Percentiles rank a stretch among this genome's conserved stretches.
phyloP scores from a whole-genome alignment of 2,113 vertebrate species.

The Aythya baeri region DNA sequence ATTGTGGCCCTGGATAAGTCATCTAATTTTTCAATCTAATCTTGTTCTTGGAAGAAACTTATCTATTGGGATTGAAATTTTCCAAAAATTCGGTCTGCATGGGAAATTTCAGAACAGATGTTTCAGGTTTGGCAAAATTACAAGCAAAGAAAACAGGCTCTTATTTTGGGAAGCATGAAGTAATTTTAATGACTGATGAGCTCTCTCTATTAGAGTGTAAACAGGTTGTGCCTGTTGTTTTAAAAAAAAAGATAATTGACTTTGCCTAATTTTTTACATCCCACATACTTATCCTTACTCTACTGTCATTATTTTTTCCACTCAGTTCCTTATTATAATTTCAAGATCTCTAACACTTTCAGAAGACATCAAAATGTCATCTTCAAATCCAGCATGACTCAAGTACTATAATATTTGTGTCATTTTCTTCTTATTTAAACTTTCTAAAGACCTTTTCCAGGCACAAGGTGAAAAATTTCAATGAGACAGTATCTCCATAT shows the following conservation, averaged over 20 bases:
- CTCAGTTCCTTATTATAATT: neutral
- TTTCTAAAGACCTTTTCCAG: conserved; percentile 25
- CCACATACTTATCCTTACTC: neutral
- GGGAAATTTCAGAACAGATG: conserved; percentile 47
- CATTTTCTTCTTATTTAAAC: conserved; percentile 24
- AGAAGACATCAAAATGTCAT: conserved; percentile 4
- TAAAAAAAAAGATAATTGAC: neutral
- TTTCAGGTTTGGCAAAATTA: conserved; percentile 28
- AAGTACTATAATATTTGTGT: neutral
- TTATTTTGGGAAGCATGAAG: neutral
- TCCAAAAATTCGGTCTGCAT: neutral
- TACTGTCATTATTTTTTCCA: neutral
- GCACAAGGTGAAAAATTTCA: conserved; percentile 28
- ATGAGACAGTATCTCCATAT: neutral
- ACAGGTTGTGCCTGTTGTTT: neutral
- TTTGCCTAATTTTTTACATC: neutral
- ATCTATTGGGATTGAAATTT: conserved; percentile 29
- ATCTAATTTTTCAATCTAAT: neutral
- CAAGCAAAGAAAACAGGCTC: neutral
- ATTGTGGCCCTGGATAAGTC: neutral
- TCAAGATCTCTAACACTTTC: neutral
- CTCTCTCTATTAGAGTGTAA: neutral
- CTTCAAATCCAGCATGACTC: neutral
- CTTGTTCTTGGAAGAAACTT: conserved; percentile 36
- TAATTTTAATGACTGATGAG: neutral